Base-by-base conservation (phyloP, 2,888 invertebrate genomes). In the Ornithoptera priamus region DNA sequence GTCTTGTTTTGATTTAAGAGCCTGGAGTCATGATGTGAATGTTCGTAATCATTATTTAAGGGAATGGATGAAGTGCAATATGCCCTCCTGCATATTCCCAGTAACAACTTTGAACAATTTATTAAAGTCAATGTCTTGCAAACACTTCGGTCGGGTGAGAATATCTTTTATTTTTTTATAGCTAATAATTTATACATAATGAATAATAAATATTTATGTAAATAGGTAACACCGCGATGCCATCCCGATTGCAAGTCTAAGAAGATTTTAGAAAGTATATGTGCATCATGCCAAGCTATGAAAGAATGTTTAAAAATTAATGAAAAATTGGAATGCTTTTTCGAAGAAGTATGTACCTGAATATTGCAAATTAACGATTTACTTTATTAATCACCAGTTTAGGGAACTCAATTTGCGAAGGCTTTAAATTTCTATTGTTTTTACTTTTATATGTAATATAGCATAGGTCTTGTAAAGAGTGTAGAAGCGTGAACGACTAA, bases 1-100 rank as follows among this genome's bases (percentile, higher is more conserved):
- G 56, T 94, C 94, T 67, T 94, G 93, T 74, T 77, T 78, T 42
- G 94, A 94, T 78, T 73, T 93, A 56, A 85, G 94, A 75, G 93
- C 94, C 74, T 94, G 94, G 94, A 93, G 93, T 78, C 91, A 93
- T 78, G 90, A 93, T 77, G 68, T 72, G 24, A 72, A 74, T 59
- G 74, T 62, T 12, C 83, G 85, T 64, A 79, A 84, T 70, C 75
- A 75, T 20, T 86, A 92, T 73, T 86, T 93, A 64, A 86, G 82
- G 79, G 90, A 91, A 84, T 92, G 92, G 92, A 90, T 92, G 71
- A 90, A 83, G 76, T 73, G 80, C 74, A 85, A 90, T 72, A 88
- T 89, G 90, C 88, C 87, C 17, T 74, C 83, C 70, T 85, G 84
- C 78, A 73, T 87, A 24, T 74, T 92, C 68, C 85, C 90, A 60